Conservation (phyloP, 2,888 invertebrate genomes). For the Emmelina monodactyla region DNA sequence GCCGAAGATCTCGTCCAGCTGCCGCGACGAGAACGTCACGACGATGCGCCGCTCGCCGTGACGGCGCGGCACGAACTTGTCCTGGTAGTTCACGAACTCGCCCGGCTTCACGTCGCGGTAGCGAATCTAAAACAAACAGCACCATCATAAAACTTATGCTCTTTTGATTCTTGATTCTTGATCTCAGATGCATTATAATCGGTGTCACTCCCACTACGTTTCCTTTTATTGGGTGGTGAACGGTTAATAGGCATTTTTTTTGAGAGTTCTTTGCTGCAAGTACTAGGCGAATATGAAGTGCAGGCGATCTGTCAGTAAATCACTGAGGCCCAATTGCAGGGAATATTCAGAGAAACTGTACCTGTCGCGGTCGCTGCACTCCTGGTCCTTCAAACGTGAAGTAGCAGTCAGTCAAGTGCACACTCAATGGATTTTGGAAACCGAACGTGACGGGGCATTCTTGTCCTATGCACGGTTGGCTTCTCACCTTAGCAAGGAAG, state of each 20-base stretch:
- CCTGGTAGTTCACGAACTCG: conserved; percentile 68
- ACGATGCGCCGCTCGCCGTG: conserved; percentile 70
- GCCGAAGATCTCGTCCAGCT: conserved; percentile 71
- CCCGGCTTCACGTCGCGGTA: conserved; percentile 71
- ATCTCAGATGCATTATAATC: no score
- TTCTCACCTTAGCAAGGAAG: conserved; percentile 34
- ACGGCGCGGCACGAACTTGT: conserved; percentile 66
- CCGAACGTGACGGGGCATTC: conserved; percentile 64
- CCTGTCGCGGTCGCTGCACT: conserved; percentile 67
- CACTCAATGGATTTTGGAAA: conserved; percentile 73
- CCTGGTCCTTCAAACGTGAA: conserved; percentile 77
- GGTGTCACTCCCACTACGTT: no score
- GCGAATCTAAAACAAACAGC: conserved; percentile 34
- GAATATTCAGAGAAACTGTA: no score
- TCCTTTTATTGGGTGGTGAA: no score
- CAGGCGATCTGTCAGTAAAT: no score
- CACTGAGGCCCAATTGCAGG: no score
- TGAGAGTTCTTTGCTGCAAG: no score
- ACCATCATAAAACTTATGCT: neutral
- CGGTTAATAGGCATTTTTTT: no score
- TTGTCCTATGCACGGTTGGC: conserved; percentile 58
- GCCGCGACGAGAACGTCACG: conserved; percentile 71
- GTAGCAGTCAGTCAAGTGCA: conserved; percentile 70
- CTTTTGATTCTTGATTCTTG: no score
- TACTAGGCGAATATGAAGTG: no score